Conservation (phyloP, 1,140 invertebrate genomes). For the Macrocentrus cingulum region DNA sequence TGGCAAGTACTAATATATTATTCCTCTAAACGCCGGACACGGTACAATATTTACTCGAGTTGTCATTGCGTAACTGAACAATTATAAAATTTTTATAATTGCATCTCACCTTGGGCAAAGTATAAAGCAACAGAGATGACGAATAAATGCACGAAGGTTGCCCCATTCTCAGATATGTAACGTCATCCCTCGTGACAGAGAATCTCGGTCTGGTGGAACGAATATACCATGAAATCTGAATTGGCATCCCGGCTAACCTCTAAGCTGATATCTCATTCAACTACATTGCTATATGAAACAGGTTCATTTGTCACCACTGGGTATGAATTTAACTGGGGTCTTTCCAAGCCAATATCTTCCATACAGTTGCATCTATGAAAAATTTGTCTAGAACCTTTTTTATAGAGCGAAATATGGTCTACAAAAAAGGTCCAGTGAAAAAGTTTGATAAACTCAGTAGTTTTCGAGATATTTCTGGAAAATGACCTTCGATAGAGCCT, state of each 20-base stretch:
- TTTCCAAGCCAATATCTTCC: too few species aligned
- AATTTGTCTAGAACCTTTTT: too few species aligned
- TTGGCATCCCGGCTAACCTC: constrained; percentile 4
- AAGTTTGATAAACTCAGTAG: too few species aligned
- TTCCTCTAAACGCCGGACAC: not conserved
- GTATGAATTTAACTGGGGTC: too few species aligned
- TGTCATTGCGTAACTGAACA: constrained; percentile 40
- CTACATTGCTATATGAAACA: too few species aligned
- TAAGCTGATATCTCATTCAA: too few species aligned
- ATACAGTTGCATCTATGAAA: too few species aligned
- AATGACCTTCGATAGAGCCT: too few species aligned
- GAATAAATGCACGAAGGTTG: constrained; percentile 32
- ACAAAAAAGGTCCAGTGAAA: too few species aligned
- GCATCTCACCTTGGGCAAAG: constrained; percentile 42
- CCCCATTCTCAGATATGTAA: constrained; percentile 12
- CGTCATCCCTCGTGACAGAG: constrained; percentile 8
- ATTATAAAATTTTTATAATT: constrained; percentile 52
- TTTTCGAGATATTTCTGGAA: too few species aligned
- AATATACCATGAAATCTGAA: constrained; percentile 13
- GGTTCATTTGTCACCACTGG: too few species aligned
- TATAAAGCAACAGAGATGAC: constrained; percentile 17
- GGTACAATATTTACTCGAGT: constrained; percentile 9
- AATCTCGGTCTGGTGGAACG: constrained; percentile 3
- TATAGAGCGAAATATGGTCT: too few species aligned
- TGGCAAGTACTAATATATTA: not conserved